Conservation (phyloP, 2,113 vertebrate species). For the Rattus rattus region DNA sequence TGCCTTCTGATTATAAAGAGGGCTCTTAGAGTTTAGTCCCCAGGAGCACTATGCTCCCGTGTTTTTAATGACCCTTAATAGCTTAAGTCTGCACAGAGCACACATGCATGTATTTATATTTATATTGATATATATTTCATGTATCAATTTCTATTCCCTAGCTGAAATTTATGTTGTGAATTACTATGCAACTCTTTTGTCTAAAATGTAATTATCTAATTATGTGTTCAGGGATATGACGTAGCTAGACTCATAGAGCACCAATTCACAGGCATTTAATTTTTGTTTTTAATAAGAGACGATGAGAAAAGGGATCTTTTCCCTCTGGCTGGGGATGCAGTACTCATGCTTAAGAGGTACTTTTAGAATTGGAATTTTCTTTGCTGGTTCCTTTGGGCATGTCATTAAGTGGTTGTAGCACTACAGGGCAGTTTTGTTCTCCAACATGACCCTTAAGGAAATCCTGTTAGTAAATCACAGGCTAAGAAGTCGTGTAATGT, state of each 20-base stretch:
- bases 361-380: slow-evolving; percentile 75
- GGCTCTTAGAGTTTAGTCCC: slow-evolving; percentile 70
- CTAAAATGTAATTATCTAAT: slow-evolving; percentile 83
- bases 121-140: slow-evolving; percentile 81
- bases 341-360: slow-evolving; percentile 57
- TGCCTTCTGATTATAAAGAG: slow-evolving; percentile 78
- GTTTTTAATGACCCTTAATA: slow-evolving; percentile 78
- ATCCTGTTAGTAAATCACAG: slow-evolving; percentile 66
- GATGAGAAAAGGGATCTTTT: slow-evolving; percentile 58
- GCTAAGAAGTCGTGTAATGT: slow-evolving; percentile 43
- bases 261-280: slow-evolving; percentile 80
- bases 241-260: slow-evolving; percentile 71
- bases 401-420: slow-evolving; percentile 74
- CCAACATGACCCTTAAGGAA: slow-evolving; percentile 50
- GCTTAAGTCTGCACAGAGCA: slow-evolving; percentile 61
- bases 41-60: slow-evolving; percentile 68
- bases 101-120: slow-evolving; percentile 78
- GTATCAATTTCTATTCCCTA: slow-evolving; percentile 80
- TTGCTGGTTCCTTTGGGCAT: slow-evolving; percentile 66
- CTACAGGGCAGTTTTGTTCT: slow-evolving; percentile 61
- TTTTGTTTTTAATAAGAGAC: slow-evolving; percentile 80
- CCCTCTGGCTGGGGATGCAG: slow-evolving; percentile 58
- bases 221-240: slow-evolving; percentile 79
- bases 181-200: slow-evolving; percentile 77
- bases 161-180: slow-evolving; percentile 74